Evolutionary conservation across 2,888 invertebrate genomes (phyloP).

Genomic region (Gasteruption jaculator): DNA sequence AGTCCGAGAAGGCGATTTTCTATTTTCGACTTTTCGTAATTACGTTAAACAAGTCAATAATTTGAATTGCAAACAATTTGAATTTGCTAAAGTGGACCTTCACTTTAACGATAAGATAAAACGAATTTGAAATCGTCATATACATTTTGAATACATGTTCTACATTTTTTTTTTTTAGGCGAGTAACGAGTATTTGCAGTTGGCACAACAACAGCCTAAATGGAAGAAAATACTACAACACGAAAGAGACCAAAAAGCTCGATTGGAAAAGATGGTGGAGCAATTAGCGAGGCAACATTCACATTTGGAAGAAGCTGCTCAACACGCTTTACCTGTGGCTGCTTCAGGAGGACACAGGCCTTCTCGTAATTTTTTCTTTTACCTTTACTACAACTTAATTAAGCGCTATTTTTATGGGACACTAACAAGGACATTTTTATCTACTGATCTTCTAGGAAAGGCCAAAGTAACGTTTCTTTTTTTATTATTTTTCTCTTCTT

Average conservation of each 20-base stretch:
- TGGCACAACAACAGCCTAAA: conserved; percentile 88
- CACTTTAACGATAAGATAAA: background rate
- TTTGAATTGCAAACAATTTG: background rate
- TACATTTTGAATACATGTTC: conserved; percentile 10
- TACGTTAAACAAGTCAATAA: background rate
- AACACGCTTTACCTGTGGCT: conserved; percentile 53
- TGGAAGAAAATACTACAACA: conserved; percentile 91
- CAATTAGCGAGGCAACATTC: conserved; percentile 96
- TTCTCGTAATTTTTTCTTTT: conserved; percentile 37
- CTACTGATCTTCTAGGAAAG: no score
- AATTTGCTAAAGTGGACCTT: background rate
- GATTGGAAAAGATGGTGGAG: conserved; percentile 94
- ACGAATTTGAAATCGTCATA: background rate
- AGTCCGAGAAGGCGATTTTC: no score
- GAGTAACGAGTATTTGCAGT: conserved; percentile 85
- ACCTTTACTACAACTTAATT: conserved; percentile 1
- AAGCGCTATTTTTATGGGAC: conserved; percentile 6
- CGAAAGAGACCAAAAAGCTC: conserved; percentile 89
- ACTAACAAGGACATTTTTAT: no score
- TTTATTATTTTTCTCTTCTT: no score
- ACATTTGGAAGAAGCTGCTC: conserved; percentile 88
- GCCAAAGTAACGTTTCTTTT: no score
- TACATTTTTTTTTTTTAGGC: conserved; percentile 59
- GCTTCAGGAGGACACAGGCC: conserved; percentile 40
- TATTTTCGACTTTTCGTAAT: no score